Base-by-base conservation (phyloP, 92 coral and sea anemone genomes). In the Ricordea florida region DNA sequence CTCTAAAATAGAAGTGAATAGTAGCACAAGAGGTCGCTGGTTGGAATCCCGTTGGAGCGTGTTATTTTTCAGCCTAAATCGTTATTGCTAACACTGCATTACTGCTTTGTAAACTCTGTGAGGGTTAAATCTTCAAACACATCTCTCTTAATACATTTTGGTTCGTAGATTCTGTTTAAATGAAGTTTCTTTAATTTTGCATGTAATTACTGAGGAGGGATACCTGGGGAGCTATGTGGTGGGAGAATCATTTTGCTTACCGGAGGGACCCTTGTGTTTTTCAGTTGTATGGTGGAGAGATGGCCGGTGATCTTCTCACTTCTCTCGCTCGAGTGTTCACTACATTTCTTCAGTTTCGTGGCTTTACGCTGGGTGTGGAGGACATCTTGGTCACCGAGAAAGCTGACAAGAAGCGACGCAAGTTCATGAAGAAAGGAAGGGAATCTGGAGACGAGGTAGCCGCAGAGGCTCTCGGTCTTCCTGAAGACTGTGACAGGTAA, bases 271-370 rank as follows among this genome's bases (percentile, higher is more conserved):
- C 32, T 63, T 40, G 42, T 78, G 24, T 43, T 13, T 43, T 63
- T 17, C 74, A 93, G 98, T 55, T 93, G 32, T 93, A 93, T 58
- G 98, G 98, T n/a, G 98, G 98, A 34, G 91, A 71, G 5, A 78
- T 93, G 66, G 83, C 97, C 7, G 92, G 98, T 5, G 87, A 91
- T 31, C 82, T 93, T 5, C 87, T 93, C 25, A 83, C 98, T 2
- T 59, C 98, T n/a, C 83, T 93, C 23, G 97, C 97, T 50, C 82
- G 98, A 33, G 84, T 93, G 8, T 93, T 93, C 75, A 93, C 98
- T 8, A 69, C 89, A 10, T 93, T 93, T 52, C 83, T 93, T 11
- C 98, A 93, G 72, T 70, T 90, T 52, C 90, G 83, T 38, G 98
- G 98, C 23, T 93, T 93, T 70, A 84, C 89, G 16, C 93, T 93